Conservation (phyloP, 2,113 vertebrate species). For the Pitta sordida region DNA sequence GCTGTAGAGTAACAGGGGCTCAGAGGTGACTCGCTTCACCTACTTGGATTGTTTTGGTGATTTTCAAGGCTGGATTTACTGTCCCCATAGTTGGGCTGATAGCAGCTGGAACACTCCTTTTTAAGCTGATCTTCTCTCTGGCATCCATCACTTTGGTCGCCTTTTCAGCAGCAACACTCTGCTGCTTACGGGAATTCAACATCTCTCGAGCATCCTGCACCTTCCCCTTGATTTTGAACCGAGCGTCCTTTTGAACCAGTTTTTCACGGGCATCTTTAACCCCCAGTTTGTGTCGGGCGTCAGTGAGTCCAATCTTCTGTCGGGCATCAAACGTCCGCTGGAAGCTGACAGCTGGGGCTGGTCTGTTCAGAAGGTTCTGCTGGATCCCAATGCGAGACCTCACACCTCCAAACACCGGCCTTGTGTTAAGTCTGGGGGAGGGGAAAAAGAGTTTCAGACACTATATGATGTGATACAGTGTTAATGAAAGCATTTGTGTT, state of each 20-base stretch:
- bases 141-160: constrained; percentile 86
- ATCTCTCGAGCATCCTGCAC: constrained; percentile 92
- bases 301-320: constrained; percentile 88
- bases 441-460: not conserved
- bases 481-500: not conserved
- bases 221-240: constrained; percentile 89
- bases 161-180: constrained; percentile 69
- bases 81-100: constrained; percentile 64
- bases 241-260: constrained; percentile 88
- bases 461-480: not conserved
- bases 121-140: constrained; percentile 90
- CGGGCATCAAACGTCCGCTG: constrained; percentile 88
- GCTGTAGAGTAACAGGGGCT: not conserved
- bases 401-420: constrained; percentile 69
- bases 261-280: constrained; percentile 93
- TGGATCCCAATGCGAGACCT: constrained; percentile 74
- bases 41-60: constrained; percentile 98
- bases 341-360: constrained; percentile 49
- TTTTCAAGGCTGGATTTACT: constrained; percentile 80
- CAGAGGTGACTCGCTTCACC: not conserved
- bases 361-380: constrained; percentile 60
- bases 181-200: constrained; percentile 92
- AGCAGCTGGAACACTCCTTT: constrained; percentile 79
- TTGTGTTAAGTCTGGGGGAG: constrained; percentile 54
- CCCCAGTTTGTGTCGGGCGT: constrained; percentile 87